A percentile compares a stretch with the other conserved stretches of the same genome.
phyloP scores from a whole-genome alignment of 1,140 invertebrate genomes.

The Nasonia longicornis region DNA sequence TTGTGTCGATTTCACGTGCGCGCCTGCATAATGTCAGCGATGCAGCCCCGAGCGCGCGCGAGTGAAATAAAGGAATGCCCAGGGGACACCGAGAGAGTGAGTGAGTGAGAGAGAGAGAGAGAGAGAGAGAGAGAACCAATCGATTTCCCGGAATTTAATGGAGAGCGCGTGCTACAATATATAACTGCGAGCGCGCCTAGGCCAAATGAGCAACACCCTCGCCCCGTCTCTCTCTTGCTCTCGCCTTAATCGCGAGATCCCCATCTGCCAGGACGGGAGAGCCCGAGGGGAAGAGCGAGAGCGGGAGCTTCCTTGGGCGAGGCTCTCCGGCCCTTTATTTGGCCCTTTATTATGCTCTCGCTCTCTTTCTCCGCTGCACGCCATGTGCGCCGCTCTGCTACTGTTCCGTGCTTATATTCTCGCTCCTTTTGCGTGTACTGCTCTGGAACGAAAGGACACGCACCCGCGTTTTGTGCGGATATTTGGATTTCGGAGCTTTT shows the following conservation, averaged over 20 bases:
- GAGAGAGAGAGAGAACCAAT: constrained; percentile 43
- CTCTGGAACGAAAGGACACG: not conserved
- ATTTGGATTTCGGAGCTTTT: not conserved
- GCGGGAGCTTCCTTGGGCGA: not conserved
- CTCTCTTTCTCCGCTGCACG: not conserved
- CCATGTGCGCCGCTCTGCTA: not conserved
- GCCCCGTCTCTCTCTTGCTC: constrained; percentile 30
- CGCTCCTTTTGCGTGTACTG: not conserved
- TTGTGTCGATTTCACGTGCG: constrained; percentile 5
- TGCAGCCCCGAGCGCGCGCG: not conserved
- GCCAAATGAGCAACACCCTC: constrained; percentile 65
- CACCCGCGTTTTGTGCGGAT: not conserved
- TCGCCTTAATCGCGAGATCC: constrained; percentile 17
- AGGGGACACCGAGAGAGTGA: not conserved
- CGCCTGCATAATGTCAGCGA: constrained; percentile 20
- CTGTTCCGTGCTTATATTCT: not conserved
- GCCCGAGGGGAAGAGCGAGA: not conserved
- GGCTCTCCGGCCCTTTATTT: constrained; percentile 3
- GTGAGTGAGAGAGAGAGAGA: too few relatives aligned
- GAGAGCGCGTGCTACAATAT: not conserved
- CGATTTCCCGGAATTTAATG: constrained; percentile 61
- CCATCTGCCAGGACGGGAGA: constrained; percentile 22
- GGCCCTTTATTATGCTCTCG: not conserved
- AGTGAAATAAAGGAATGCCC: constrained; percentile 26
- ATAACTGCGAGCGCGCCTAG: constrained; percentile 19